Evolutionary conservation across 1,140 invertebrate genomes (phyloP).

Genomic region (Zelostemma sp.): DNA sequence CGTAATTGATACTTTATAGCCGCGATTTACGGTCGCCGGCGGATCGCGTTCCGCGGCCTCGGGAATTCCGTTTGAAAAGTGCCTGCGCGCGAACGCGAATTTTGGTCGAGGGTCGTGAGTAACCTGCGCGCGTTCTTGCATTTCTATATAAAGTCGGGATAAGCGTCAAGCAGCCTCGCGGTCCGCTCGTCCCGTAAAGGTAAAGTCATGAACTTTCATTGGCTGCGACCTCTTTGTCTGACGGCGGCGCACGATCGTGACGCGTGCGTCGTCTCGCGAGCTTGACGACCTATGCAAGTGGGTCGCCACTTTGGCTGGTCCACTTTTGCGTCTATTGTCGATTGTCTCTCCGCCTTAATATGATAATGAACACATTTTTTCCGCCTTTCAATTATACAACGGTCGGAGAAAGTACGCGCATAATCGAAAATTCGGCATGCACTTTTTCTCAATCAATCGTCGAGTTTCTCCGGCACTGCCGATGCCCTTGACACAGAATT

Average conservation of each 20-base stretch:
- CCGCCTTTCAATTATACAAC: neutral
- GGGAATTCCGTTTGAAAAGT: too few species aligned
- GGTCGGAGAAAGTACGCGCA: neutral
- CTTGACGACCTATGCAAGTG: conserved; percentile 35
- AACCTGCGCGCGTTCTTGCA: conserved; percentile 27
- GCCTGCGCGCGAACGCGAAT: neutral
- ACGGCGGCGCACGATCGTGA: conserved; percentile 35
- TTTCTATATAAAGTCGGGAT: conserved; percentile 40
- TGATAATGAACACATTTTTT: neutral
- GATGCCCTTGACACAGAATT: too few species aligned
- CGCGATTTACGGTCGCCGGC: conserved; percentile 9
- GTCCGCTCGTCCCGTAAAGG: conserved; percentile 41
- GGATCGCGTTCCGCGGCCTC: neutral
- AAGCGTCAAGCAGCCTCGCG: conserved; percentile 18
- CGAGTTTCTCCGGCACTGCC: too few species aligned
- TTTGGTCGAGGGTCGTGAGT: conserved; percentile 19
- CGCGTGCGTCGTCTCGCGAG: conserved; percentile 34
- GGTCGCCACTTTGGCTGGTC: conserved; percentile 45
- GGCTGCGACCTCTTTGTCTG: conserved; percentile 43
- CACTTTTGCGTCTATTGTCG: conserved; percentile 26
- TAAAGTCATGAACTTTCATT: conserved; percentile 49
- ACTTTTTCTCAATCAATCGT: too few species aligned
- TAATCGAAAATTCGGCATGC: neutral
- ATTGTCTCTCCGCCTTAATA: neutral
- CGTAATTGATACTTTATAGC: conserved; percentile 33